Base-by-base conservation (phyloP, 2,888 invertebrate species). In the Megalurothrips usitatus region DNA sequence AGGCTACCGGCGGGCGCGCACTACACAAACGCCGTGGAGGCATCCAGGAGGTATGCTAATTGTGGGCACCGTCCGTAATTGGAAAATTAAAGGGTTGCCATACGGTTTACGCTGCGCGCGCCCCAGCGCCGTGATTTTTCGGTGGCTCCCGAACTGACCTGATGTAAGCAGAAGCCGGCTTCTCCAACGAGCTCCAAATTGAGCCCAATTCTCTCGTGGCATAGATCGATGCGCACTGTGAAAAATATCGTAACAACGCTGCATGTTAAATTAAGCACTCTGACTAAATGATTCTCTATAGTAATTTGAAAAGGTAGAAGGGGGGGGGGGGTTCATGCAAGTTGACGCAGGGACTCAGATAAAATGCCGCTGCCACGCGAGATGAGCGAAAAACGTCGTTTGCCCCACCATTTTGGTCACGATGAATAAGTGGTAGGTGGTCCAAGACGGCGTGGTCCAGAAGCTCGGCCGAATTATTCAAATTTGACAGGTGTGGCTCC, bases 401-500 rank as follows among this genome's bases (percentile, higher is more conserved):
- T 43, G 34, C 34, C 34, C 34, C 34, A 43, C 34, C 34, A 6
- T 43, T 43, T 43, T 43, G 34, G 34, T 43, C 34, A 43, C 34
- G 34, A 43, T 43, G 34, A 43, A 43, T 43, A 58, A 12, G 68
- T 75, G 68, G 68, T 75, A 23, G 12, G 68, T 26, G 11, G 68
- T 23, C 68, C 26, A 12, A 23, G 68, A 8, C 26, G 68, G 68
- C 68, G 68, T 75, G 68, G 68, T 75, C 26, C 68, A 75, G 68
- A 75, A 75, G 68, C 68, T 26, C 23, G 68, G 26, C 23, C 68
- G 23, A 75, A 75, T 75, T 75, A 75, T 75, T 75, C 68, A 75
- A 75, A 75, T 75, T 75, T 26, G 68, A 75, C 68, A 75, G 68
- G 68, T 75, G 68, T 75, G 68, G 68, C 68, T 26, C 23, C 68